A percentile compares a stretch with the other conserved stretches of the same genome.
Evolutionary conservation across 2,113 vertebrate genomes (phyloP).

Genomic region (Damaliscus lunatus): DNA sequence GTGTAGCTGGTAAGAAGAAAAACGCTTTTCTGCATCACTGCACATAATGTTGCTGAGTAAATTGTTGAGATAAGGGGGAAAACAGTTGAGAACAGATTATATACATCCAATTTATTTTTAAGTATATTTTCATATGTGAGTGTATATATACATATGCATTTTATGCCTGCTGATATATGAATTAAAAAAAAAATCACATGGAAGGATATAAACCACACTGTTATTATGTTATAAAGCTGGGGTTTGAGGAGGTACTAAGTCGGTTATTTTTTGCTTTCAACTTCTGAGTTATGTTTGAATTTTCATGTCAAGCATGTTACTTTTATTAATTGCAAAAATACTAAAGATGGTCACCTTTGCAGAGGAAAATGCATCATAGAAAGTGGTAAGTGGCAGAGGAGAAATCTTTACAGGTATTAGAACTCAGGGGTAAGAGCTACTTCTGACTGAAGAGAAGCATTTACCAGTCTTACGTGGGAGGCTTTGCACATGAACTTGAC

Average conservation of each 20-base stretch:
- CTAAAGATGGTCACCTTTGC: not conserved
- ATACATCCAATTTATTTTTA: not conserved
- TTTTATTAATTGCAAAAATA: not conserved
- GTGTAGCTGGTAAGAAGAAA: not conserved
- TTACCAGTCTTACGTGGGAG: not conserved
- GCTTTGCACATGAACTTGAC: not conserved
- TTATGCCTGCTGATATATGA: not conserved
- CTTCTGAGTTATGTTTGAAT: not conserved
- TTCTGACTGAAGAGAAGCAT: not conserved
- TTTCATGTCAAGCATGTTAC: not conserved
- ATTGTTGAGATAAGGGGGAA: not conserved
- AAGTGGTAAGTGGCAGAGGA: not conserved
- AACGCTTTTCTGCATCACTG: not conserved
- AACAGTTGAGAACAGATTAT: not conserved
- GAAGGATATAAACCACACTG: not conserved
- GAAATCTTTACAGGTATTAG: not conserved
- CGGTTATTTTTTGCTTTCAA: not conserved
- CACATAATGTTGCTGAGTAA: not conserved
- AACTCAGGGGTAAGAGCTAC: not conserved
- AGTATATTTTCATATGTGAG: not conserved
- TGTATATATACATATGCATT: not conserved
- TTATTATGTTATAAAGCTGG: not conserved
- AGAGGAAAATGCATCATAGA: not conserved
- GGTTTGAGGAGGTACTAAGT: not conserved
- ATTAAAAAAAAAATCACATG: not conserved